Base-by-base conservation (phyloP, 2,888 invertebrate genomes). In the Caenorhabditis macrosperma region DNA sequence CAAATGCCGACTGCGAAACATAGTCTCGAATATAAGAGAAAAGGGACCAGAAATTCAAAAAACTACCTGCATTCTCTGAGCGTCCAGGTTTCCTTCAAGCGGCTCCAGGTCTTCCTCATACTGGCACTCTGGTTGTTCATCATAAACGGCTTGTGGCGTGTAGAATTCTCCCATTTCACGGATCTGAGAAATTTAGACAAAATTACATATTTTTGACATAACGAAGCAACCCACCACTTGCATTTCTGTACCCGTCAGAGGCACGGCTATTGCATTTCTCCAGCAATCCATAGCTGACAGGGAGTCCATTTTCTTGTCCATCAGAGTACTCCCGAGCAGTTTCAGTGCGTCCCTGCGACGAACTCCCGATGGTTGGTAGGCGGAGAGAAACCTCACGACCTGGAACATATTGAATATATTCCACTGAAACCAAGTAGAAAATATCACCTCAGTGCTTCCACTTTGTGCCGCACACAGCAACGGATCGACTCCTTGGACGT, bases 21-120 rank as follows among this genome's bases (percentile, higher is more conserved):
- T 33, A 52, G 28, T 38, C 22, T 3, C 4, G 15, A 44, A 44
- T 33, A n/a, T 30, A 12, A 22, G 30, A 26, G 26, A 9, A 9
- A 3, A 60, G 68, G 68, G 68, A 59, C 38, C 46, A 15, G 17
- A 22, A 35, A n/a, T 26, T 12, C 28, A 15, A 12, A 15, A 66
- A 12, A 10, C 26, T 50, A 74, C 82, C 91, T 90, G 35, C 96
- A 97, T 97, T 88, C 96, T 93, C 95, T 97, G 96, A 85, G 95
- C 95, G 91, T 98, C 97, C 0, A 96, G 96, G 92, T 97, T 96
- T 7, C 95, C 94, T 68, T 95, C 94, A 55, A 97, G 92, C 84
- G 95, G 95, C 84, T 95, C 95, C 52, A 97, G 91, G 78, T 95
- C 94, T 66, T 94, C 94, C 55, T 94, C 92, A 85, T 94, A 94